Evolutionary conservation across 2,113 vertebrate species (phyloP).

Genomic region (Asarcornis scutulata): DNA sequence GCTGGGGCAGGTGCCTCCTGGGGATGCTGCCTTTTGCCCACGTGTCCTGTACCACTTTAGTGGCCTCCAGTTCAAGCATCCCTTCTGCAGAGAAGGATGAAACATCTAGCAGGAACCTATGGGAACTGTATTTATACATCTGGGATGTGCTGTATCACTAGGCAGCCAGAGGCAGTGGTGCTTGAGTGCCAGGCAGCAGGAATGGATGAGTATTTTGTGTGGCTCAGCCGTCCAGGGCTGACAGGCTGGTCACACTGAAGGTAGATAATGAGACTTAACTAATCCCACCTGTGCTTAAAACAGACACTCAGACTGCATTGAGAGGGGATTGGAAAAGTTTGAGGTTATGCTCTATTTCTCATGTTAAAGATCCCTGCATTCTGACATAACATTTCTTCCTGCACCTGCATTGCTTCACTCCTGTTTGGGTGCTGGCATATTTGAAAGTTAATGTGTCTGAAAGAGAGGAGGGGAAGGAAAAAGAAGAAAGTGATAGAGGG

Average conservation of each 20-base stretch:
- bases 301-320: too few relatives aligned
- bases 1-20: background rate
- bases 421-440: background rate
- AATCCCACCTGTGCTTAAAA: background rate
- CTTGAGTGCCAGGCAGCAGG: background rate
- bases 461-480: background rate
- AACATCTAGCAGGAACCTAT: background rate
- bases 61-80: background rate
- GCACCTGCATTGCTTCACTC: background rate
- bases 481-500: background rate
- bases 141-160: background rate
- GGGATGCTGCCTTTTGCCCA: background rate
- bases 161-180: background rate
- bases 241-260: background rate
- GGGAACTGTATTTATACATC: background rate
- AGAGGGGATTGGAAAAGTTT: background rate
- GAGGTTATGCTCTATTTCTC: background rate
- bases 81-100: background rate
- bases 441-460: background rate
- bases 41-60: fast-evolving
- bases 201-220: background rate
- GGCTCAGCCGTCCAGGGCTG: background rate
- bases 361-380: background rate
- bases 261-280: background rate
- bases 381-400: background rate